Evolutionary conservation across 2,797 vertebrate species (phyloP), one percentile per base, ranked within the genome.

Genomic region (Sebastes cheni): DNA sequence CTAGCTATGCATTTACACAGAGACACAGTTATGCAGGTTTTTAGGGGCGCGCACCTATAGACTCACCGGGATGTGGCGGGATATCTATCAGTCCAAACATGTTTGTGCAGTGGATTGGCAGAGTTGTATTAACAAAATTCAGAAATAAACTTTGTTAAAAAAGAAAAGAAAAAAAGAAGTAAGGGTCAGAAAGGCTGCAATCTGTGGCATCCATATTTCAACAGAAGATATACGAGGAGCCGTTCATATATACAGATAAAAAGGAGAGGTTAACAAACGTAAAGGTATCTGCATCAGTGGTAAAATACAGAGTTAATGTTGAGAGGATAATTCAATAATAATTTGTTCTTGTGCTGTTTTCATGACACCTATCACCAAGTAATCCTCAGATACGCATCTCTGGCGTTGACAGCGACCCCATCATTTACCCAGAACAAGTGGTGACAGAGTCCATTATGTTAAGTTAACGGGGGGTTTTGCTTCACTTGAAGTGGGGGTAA

Each of bases 371-470:
- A 67, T 39, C 60, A 61, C 23, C n/a, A 64, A 80, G 67, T 71
- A 67, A 84, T 72, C 74, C 71, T 65, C 5, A 58, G 27, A 68
- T 69, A 76, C 62, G 50, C 39, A 68, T 83, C 18, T 18, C 39
- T 22, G 56, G 50, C 6, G 10, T 58, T 68, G 75, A 85, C 75
- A 77, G 81, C 82, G 81, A 65, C 61, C 54, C 73, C 75, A 54
- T 89, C 72, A 58, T 79, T 91, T 87, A 86, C 58, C 23, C 59
- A 46, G 69, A 74, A 73, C 60, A 80, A 30, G 82, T 76, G 84
- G 70, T 87, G 88, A 90, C 89, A 86, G 87, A 83, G 82, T 91
- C 88, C 89, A 92, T 91, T 93, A 90, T 75, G 87, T 83, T 85
- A 77, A 80, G 79, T 74, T 86, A 89, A 90, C 87, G 67, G 61